These are phyloP conservation scores for Lates calcarifer DNA, from an alignment of 2,113 vertebrate genomes.

Conservation along the genomic window DNA sequence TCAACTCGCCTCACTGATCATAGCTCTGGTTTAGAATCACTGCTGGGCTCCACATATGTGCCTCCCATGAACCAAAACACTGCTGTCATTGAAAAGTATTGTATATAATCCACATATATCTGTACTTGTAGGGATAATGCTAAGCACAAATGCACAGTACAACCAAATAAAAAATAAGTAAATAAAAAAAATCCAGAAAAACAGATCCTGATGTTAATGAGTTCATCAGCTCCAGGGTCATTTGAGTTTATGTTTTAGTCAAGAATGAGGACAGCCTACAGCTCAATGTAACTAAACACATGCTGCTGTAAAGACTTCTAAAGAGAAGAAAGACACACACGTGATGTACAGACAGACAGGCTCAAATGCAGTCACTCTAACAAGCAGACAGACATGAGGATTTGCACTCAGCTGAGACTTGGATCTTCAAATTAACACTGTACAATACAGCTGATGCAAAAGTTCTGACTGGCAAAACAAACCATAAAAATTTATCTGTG, in stretches of 20 bases:
- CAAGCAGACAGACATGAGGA: constrained; percentile 20
- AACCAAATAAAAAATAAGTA: neutral
- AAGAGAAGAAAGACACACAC: constrained; percentile 5
- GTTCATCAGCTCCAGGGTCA: constrained; percentile 2
- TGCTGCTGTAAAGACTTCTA: neutral
- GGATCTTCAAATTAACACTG: constrained; percentile 18
- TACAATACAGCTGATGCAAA: neutral
- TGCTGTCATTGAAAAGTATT: neutral
- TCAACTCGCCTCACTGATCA: neutral
- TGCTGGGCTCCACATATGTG: constrained; percentile 37
- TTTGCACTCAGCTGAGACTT: constrained; percentile 4
- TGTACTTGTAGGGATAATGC: neutral
- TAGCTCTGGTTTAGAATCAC: constrained; percentile 28
- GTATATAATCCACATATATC: neutral
- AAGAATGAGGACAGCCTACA: neutral
- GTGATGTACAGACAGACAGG: neutral
- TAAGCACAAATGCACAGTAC: neutral
- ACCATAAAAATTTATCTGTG: neutral
- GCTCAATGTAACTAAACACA: neutral
- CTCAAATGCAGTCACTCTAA: constrained; percentile 1
- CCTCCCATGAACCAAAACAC: constrained; percentile 6
- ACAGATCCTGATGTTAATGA: neutral
- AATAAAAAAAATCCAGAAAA: neutral
- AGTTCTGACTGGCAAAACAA: neutral
- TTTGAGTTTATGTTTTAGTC: constrained; percentile 3